Percentiles rank a stretch among this genome's conserved stretches.
Conservation (phyloP, 2,888 invertebrate genomes). For the Caenorhabditis afra region DNA sequence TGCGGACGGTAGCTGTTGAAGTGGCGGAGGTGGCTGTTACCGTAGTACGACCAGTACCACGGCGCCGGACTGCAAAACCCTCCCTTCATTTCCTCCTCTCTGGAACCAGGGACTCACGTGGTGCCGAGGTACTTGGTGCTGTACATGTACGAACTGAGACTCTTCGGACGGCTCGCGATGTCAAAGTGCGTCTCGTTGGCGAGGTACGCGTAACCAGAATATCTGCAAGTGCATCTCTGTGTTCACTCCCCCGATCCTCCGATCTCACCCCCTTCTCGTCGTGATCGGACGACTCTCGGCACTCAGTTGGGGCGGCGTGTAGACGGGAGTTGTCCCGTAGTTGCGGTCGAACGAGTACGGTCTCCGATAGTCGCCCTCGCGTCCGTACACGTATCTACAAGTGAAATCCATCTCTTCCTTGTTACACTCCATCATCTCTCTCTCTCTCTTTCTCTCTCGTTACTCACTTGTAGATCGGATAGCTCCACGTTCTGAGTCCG, state of each 20-base stretch:
- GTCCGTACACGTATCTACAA: constrained; percentile 79
- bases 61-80: constrained; percentile 68
- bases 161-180: constrained; percentile 75
- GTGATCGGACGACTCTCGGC: constrained; percentile 70
- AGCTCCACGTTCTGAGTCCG: constrained; percentile 79
- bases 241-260: not conserved
- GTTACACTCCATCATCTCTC: constrained; percentile 12
- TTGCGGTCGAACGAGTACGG: constrained; percentile 78
- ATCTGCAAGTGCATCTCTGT: constrained; percentile 42
- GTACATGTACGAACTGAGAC: constrained; percentile 63
- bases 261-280: constrained; percentile 67
- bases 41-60: constrained; percentile 75
- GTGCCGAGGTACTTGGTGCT: constrained; percentile 61
- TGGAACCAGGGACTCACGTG: constrained; percentile 30
- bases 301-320: constrained; percentile 77
- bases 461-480: constrained; percentile 79
- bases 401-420: constrained; percentile 22
- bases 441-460: not conserved
- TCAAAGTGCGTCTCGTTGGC: constrained; percentile 75
- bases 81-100: too few relatives aligned
- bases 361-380: constrained; percentile 75
- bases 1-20: constrained; percentile 79
- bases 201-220: constrained; percentile 76
- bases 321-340: constrained; percentile 63
- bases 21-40: constrained; percentile 74